phyloP scores from a whole-genome alignment of 2,888 invertebrate species.

The Herminia tarsipennalis region DNA sequence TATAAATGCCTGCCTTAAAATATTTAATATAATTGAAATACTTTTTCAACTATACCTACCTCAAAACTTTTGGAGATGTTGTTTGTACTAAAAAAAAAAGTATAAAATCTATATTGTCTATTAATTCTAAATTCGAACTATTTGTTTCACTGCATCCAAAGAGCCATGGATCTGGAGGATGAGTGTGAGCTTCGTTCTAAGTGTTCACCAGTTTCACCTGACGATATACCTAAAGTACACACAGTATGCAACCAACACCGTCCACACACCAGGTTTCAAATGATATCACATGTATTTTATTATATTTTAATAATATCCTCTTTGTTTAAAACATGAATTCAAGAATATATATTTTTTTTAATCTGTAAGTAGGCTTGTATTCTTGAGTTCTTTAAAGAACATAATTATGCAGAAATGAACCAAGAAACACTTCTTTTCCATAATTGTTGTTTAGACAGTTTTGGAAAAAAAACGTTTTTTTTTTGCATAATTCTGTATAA shows the following conservation, averaged over 20 bases:
- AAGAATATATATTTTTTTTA: no score
- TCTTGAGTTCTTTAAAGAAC: no score
- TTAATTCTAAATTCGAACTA: slow-evolving; percentile 12
- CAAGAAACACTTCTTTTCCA: background rate
- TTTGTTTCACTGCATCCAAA: slow-evolving; percentile 47
- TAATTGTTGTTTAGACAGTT: no score
- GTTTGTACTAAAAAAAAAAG: background rate
- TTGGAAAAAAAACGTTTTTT: no score
- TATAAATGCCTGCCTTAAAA: background rate
- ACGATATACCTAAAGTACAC: slow-evolving; percentile 79
- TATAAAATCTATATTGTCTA: background rate
- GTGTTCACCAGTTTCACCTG: slow-evolving; percentile 33
- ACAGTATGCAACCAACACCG: slow-evolving; percentile 76
- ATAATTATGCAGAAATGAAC: background rate
- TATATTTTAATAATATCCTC: slow-evolving; percentile 18
- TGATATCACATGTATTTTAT: slow-evolving; percentile 34
- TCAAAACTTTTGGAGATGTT: no score
- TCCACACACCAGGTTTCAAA: slow-evolving; percentile 77
- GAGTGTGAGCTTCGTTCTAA: slow-evolving; percentile 57
- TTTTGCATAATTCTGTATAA: background rate
- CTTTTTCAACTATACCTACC: no score
- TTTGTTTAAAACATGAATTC: background rate
- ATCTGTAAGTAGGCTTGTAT: no score
- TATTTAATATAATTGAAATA: no score
- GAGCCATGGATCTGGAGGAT: slow-evolving; percentile 73